Conservation (phyloP, 2,888 invertebrate genomes). For the Drosophila falleni region DNA sequence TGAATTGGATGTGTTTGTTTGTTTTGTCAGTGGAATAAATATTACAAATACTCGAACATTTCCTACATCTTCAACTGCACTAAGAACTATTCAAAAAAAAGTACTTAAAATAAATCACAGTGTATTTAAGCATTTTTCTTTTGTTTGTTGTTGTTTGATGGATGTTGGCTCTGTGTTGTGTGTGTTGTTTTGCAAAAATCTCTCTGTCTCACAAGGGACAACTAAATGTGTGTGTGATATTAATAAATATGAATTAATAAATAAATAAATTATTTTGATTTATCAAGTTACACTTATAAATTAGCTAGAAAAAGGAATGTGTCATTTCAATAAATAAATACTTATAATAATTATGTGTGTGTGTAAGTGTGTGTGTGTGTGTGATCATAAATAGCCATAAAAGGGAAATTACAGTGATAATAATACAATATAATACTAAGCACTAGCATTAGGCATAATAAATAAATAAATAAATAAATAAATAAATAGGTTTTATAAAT, state of each 20-base stretch:
- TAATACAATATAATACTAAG: conserved; percentile 42
- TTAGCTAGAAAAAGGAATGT: conserved; percentile 13
- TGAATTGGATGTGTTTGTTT: conserved; percentile 6
- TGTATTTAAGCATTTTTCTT: conserved; percentile 71
- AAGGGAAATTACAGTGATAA: conserved; percentile 10
- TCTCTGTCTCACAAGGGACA: conserved; percentile 2
- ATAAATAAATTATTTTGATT: conserved; percentile 25
- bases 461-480: conserved; percentile 41
- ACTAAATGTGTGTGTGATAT: conserved; percentile 18
- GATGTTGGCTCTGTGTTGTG: conserved; percentile 18
- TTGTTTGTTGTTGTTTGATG: conserved; percentile 38
- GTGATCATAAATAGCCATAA: conserved; percentile 23
- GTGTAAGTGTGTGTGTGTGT: conserved; percentile 14
- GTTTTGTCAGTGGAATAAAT: conserved; percentile 28
- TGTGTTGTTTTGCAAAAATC: conserved; percentile 1
- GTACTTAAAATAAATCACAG: conserved; percentile 80
- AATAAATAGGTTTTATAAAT: conserved; percentile 50
- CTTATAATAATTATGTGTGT: conserved; percentile 2
- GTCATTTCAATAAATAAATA: conserved; percentile 40
- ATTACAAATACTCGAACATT: conserved; percentile 24
- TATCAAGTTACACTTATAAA: conserved; percentile 20
- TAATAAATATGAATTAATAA: conserved; percentile 17
- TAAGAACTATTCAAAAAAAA: conserved; percentile 73
- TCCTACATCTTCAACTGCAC: conserved; percentile 18
- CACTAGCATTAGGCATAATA: conserved; percentile 37